Conservation (phyloP, 2,797 vertebrate genomes). For the Rhynchotus rufescens region DNA sequence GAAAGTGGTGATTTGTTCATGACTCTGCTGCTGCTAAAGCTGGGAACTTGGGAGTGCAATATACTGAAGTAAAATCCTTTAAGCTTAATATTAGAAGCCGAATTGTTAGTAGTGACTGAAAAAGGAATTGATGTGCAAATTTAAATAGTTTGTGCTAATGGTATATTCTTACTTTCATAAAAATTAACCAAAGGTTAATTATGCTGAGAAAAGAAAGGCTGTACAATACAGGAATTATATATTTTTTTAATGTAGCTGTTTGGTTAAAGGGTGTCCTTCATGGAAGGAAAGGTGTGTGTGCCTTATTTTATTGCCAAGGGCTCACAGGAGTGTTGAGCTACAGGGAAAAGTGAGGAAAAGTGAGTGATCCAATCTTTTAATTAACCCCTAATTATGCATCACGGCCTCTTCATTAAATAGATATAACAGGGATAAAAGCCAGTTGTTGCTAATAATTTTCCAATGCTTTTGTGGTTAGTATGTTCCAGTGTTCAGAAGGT, state of each 20-base stretch:
- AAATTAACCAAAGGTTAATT: not conserved
- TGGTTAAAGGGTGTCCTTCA: not conserved
- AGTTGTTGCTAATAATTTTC: slow-evolving; percentile 74
- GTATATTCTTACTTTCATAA: not conserved
- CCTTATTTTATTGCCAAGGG: not conserved
- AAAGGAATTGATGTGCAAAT: not conserved
- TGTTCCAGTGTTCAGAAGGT: slow-evolving; percentile 76
- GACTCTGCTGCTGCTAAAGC: not conserved
- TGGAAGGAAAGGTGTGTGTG: not conserved
- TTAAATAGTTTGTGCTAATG: not conserved
- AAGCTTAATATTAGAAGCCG: not conserved
- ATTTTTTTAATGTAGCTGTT: not conserved
- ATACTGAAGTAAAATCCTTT: not conserved
- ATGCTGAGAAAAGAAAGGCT: not conserved
- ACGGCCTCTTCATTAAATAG: slow-evolving; percentile 57
- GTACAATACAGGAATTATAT: not conserved
- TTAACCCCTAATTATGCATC: slow-evolving; percentile 51
- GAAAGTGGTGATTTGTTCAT: not conserved
- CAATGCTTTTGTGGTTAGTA: slow-evolving; percentile 70
- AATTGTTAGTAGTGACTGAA: not conserved
- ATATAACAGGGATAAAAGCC: slow-evolving; percentile 55
- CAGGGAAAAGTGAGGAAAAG: not conserved
- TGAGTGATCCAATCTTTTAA: slow-evolving; percentile 52
- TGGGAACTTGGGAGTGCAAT: not conserved
- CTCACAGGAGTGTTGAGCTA: slow-evolving; percentile 2